Percentiles rank a stretch among this genome's conserved stretches.
These are phyloP conservation scores for Gorsachius goisagi DNA, from an alignment of 2,113 vertebrate species.

Conservation along the genomic window DNA sequence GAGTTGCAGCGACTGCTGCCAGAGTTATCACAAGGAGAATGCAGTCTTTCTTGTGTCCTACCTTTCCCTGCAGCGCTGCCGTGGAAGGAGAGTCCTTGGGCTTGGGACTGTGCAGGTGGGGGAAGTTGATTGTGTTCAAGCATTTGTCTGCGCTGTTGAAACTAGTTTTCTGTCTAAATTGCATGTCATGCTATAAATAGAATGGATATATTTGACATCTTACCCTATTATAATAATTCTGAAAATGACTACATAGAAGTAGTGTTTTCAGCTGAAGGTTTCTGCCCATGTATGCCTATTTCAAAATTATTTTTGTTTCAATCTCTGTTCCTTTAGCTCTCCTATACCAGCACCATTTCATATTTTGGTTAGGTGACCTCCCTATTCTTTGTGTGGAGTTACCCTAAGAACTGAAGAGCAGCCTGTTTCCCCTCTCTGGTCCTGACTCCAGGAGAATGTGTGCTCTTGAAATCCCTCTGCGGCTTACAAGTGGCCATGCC, in stretches of 20 bases:
- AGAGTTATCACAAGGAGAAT: background rate
- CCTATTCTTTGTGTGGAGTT: background rate
- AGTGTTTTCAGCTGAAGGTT: constrained; percentile 2
- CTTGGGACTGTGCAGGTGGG: background rate
- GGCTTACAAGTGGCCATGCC: background rate
- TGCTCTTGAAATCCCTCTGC: background rate
- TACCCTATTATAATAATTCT: constrained; percentile 4
- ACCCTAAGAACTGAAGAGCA: background rate
- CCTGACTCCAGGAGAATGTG: background rate
- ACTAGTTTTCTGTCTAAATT: constrained; percentile 29
- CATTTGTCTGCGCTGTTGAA: background rate
- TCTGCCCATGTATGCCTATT: background rate
- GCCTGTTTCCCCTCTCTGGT: background rate
- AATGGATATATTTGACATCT: background rate
- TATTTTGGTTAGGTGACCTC: background rate
- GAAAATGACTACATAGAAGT: constrained; percentile 29
- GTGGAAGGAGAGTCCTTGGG: background rate
- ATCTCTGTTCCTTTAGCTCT: background rate
- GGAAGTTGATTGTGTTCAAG: background rate
- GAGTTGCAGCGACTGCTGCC: background rate
- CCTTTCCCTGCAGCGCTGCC: background rate
- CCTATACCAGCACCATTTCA: background rate
- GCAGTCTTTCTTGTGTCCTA: background rate
- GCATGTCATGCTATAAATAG: constrained; percentile 5
- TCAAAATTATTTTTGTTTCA: background rate